Evolutionary conservation across 1,140 invertebrate species (phyloP).

Genomic region (Cotesia typhae): DNA sequence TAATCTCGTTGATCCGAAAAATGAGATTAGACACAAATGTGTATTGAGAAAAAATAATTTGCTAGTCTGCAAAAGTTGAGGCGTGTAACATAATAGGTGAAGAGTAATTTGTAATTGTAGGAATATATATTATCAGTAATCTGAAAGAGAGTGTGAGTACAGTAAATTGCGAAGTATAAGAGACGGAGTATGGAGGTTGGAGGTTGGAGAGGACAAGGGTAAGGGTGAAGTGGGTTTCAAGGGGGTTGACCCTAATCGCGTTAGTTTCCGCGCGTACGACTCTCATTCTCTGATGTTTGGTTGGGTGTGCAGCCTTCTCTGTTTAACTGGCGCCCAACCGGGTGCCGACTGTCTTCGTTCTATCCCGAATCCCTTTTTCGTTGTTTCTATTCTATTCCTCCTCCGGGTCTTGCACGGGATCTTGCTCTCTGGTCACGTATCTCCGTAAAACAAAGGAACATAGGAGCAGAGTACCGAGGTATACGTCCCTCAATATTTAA

Average conservation of each 20-base stretch:
- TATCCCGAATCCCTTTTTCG: neutral
- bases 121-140: conserved; percentile 9
- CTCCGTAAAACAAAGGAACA: conserved; percentile 63
- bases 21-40: no score
- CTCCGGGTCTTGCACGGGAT: conserved; percentile 45
- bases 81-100: no score
- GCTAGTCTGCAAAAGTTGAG: no score
- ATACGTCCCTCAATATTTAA: conserved; percentile 64
- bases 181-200: neutral
- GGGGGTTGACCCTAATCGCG: conserved; percentile 51
- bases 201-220: conserved; percentile 8
- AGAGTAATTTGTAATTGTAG: no score
- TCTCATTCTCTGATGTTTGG: conserved; percentile 28
- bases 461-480: conserved; percentile 46
- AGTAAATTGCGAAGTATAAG: conserved; percentile 14
- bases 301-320: no score
- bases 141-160: neutral
- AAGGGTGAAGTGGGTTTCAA: conserved; percentile 8
- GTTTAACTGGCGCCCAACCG: no score
- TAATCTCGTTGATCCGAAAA: no score
- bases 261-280: conserved; percentile 42
- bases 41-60: no score
- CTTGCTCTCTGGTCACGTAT: conserved; percentile 65
- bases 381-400: neutral
- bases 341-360: conserved; percentile 8